Percentiles rank a stretch among this genome's conserved stretches.
These are phyloP conservation scores for Microcebus tavaratra DNA, from an alignment of 2,113 vertebrate species.

Conservation along the genomic window DNA sequence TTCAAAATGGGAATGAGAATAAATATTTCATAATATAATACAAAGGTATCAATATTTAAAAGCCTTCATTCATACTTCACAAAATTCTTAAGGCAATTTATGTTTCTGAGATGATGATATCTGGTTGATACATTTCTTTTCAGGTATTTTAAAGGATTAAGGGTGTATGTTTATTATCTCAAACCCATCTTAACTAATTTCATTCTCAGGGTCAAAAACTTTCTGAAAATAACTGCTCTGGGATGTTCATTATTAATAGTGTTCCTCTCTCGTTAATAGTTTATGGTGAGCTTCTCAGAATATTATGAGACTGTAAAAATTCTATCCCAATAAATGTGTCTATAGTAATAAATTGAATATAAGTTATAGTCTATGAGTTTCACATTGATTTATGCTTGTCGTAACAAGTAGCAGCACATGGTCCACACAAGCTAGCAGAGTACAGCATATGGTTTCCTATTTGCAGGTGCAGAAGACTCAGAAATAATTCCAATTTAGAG, in stretches of 20 bases:
- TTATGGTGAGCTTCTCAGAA: constrained; percentile 77
- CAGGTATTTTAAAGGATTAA: constrained; percentile 45
- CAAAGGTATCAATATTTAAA: constrained; percentile 70
- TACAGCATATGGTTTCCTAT: not conserved
- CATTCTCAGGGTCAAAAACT: constrained; percentile 71
- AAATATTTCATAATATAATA: constrained; percentile 62
- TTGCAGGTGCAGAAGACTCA: not conserved
- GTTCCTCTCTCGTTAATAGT: constrained; percentile 81
- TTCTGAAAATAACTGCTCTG: constrained; percentile 72
- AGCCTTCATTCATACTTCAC: not conserved
- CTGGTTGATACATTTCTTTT: constrained; percentile 36
- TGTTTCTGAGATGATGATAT: not conserved
- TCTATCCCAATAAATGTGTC: constrained; percentile 83
- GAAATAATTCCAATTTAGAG: not conserved
- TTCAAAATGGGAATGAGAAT: constrained; percentile 45
- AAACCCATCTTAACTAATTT: constrained; percentile 53
- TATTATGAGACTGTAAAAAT: constrained; percentile 85
- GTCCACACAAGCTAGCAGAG: not conserved
- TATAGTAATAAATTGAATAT: constrained; percentile 80
- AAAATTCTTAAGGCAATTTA: constrained; percentile 52
- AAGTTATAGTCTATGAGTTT: constrained; percentile 77
- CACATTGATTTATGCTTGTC: constrained; percentile 79
- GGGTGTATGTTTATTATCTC: constrained; percentile 52
- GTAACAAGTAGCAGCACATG: constrained; percentile 46
- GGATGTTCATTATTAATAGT: constrained; percentile 78